These are phyloP conservation scores for Gallinago paraguaiae DNA, from an alignment of 2,113 vertebrate genomes.

Conservation along the genomic window DNA sequence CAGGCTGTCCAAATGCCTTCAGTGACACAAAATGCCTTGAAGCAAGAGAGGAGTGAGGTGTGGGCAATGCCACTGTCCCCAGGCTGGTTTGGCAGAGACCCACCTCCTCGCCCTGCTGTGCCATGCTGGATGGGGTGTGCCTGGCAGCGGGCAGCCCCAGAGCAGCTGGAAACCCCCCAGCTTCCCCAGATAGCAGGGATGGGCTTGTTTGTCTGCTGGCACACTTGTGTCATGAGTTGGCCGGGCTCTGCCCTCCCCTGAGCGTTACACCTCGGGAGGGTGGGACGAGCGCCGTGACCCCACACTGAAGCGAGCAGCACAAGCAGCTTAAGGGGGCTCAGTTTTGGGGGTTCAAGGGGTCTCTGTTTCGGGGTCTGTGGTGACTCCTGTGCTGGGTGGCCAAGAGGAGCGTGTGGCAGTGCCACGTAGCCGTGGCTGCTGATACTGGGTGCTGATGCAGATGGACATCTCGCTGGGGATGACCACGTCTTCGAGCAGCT, in stretches of 20 bases:
- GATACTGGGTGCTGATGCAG: background rate
- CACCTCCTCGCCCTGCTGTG: accelerated
- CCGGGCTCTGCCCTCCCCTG: background rate
- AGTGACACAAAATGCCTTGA: background rate
- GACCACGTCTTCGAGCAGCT: accelerated
- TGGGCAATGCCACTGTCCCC: accelerated
- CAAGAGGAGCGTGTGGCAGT: background rate
- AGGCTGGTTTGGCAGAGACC: background rate
- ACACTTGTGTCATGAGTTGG: background rate
- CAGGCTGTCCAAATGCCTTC: background rate
- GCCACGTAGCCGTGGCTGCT: background rate
- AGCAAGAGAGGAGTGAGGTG: background rate
- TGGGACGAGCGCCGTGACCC: accelerated
- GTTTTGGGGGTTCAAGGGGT: no score
- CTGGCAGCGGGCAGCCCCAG: background rate
- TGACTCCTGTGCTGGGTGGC: background rate
- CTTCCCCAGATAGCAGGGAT: accelerated
- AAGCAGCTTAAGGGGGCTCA: accelerated
- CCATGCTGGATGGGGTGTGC: accelerated
- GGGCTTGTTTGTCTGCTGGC: background rate
- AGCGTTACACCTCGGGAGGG: accelerated
- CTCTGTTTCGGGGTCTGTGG: background rate
- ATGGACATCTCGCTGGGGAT: background rate
- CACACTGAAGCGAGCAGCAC: background rate
- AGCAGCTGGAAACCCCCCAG: background rate